Base-by-base conservation (phyloP, 2,113 vertebrate genomes). In the Stomatorhinus ivindoensis region DNA sequence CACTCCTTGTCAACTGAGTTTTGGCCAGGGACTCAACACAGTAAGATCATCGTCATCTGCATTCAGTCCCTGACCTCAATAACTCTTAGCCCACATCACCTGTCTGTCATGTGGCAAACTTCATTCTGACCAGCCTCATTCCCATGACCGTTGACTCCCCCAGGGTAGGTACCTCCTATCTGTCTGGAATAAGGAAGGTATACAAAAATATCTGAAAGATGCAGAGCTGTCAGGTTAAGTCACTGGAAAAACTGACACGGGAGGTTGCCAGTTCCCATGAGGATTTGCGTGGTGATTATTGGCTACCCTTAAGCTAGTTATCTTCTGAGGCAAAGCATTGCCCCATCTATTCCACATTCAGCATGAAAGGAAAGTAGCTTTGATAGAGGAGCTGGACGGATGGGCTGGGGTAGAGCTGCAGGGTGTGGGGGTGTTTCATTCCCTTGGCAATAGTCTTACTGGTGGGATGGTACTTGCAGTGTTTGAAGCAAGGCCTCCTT, bases 281-380 rank as follows among this genome's bases (percentile, higher is more conserved):
- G 84, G 65, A 39, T 48, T 47, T 58, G 50, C 42, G 27, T 84
- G 24, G 84, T 50, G 89, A 89, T 89, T 87, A 89, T 89, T 89
- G 89, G 83, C 39, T 84, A 86, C 53, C 89, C 39, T 89, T 84
- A 85, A 27, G 89, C 89, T 89, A 48, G 89, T 92, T 89, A 90
- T 90, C 84, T 87, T 53, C 11, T 69, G 46, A 86, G 87, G 86
- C 90, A 82, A 50, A 84, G 87, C 27, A 44, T n/a, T 69, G 35
- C 44, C 46, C 44, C 13, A 35, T 83, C 88, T 89, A 46, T 39
- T 76, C 55, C 89, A 86, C 92, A 89, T 88, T 87, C 89, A 7
- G 47, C 5, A 51, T 85, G 51, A 44, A 58, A 35, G 80, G 73
- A 27, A 73, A 69, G 58, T 21, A 47, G 42, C n/a, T 61, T 53